Percentiles rank a stretch among this genome's conserved stretches.
These are phyloP conservation scores for Phrynocephalus versicolor DNA, from an alignment of 2,113 vertebrate genomes.

Conservation along the genomic window DNA sequence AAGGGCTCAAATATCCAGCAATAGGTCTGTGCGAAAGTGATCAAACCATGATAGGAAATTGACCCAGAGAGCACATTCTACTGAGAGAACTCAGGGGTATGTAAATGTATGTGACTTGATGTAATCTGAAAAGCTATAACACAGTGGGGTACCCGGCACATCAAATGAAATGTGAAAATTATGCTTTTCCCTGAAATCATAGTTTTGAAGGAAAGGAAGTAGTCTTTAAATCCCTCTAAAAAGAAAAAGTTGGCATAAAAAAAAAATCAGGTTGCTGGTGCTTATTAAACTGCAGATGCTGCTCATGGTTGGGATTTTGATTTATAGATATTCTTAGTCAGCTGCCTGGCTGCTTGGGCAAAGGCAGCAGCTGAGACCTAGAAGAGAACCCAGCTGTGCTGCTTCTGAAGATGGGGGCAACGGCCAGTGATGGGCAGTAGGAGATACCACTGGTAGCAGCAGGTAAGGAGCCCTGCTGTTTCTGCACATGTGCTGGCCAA, in stretches of 20 bases:
- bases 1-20: slow-evolving; percentile 41
- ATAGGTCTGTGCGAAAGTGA: slow-evolving; percentile 47
- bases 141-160: slow-evolving; percentile 66
- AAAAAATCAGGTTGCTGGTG: slow-evolving; percentile 65
- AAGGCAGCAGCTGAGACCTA: too few species aligned
- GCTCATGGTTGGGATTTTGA: too few species aligned
- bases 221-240: slow-evolving; percentile 62
- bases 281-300: slow-evolving; percentile 57
- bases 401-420: too few species aligned
- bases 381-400: too few species aligned
- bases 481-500: too few species aligned
- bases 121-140: slow-evolving; percentile 70
- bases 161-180: slow-evolving; percentile 74
- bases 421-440: too few species aligned
- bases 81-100: slow-evolving; percentile 56
- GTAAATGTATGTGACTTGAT: slow-evolving; percentile 55
- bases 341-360: too few species aligned
- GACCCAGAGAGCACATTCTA: slow-evolving; percentile 61
- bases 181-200: slow-evolving; percentile 60
- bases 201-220: slow-evolving; percentile 59
- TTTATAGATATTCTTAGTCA: too few species aligned
- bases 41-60: slow-evolving; percentile 59
- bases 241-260: slow-evolving; percentile 66
- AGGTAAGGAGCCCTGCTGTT: too few species aligned
- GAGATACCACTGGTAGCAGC: too few species aligned